Percentiles rank a stretch among this genome's conserved stretches.
Conservation (phyloP, 2,797 vertebrate species). For the Brachymystax lenok region DNA sequence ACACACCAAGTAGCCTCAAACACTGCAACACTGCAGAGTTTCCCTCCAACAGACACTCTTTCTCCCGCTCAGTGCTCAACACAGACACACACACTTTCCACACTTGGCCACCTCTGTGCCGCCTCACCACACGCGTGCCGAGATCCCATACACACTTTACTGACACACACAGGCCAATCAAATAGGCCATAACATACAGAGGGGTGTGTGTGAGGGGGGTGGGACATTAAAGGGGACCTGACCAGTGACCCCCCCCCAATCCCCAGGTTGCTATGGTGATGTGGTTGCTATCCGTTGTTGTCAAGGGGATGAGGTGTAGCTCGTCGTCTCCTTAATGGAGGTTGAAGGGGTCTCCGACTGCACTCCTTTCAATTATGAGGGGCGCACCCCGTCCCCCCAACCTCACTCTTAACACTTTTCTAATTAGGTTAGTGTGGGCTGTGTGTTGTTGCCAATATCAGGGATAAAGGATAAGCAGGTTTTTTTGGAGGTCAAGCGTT, state of each 20-base stretch:
- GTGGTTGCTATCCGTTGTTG: slow-evolving; percentile 61
- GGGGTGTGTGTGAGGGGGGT: slow-evolving; percentile 50
- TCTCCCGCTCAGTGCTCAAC: neutral
- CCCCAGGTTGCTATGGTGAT: slow-evolving; percentile 66
- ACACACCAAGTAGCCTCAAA: too few relatives aligned
- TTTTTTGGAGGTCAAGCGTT: neutral
- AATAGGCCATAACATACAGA: slow-evolving; percentile 54
- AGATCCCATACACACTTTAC: slow-evolving; percentile 38
- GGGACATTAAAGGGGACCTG: slow-evolving; percentile 53
- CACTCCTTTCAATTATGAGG: slow-evolving; percentile 43
- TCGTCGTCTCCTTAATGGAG: slow-evolving; percentile 28
- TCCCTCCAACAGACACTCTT: neutral
- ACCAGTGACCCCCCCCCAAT: slow-evolving; percentile 55
- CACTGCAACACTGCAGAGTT: neutral
- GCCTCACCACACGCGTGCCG: slow-evolving; percentile 50
- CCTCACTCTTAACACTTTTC: neutral
- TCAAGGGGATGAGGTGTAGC: slow-evolving; percentile 46
- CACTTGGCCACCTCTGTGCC: slow-evolving; percentile 41
- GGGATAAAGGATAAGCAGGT: neutral
- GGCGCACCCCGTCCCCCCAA: too few relatives aligned
- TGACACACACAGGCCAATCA: slow-evolving; percentile 54
- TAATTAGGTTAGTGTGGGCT: neutral
- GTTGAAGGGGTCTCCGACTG: slow-evolving; percentile 15
- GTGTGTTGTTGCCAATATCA: neutral
- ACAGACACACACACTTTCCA: slow-evolving; percentile 7